Conservation (phyloP, 2,888 invertebrate genomes). For the Plebejus anna region DNA sequence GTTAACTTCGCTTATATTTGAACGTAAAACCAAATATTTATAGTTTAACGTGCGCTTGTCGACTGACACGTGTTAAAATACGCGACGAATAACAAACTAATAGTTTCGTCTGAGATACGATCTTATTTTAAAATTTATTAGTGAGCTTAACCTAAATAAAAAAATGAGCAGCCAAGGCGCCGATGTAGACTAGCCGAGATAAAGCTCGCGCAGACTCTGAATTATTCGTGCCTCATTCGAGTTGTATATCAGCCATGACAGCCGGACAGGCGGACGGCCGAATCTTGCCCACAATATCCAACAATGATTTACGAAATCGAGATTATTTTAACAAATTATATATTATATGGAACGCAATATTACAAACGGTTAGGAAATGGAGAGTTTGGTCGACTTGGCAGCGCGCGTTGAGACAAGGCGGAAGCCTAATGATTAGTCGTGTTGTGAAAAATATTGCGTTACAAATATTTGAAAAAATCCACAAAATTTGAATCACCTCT, state of each 20-base stretch:
- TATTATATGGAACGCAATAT: slow-evolving; percentile 14
- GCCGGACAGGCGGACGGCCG: slow-evolving; percentile 32
- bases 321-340: slow-evolving; percentile 27
- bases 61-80: slow-evolving; percentile 24
- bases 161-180: slow-evolving; percentile 28
- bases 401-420: not conserved
- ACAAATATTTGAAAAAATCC: not conserved
- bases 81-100: slow-evolving; percentile 7
- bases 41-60: slow-evolving; percentile 7
- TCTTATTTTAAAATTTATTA: slow-evolving; percentile 25
- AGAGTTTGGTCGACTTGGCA: slow-evolving; percentile 1
- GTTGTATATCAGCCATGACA: slow-evolving; percentile 35
- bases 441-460: not conserved
- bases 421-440: not conserved
- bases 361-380: slow-evolving; percentile 16
- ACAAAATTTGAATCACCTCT: not conserved
- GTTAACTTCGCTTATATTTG: not conserved
- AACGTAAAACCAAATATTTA: slow-evolving; percentile 6
- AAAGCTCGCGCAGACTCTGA: slow-evolving; percentile 30
- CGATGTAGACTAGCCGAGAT: slow-evolving; percentile 28
- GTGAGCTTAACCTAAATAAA: slow-evolving; percentile 27
- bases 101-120: slow-evolving; percentile 18
- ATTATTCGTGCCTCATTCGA: slow-evolving; percentile 37
- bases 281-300: slow-evolving; percentile 36
- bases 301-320: slow-evolving; percentile 35